Conservation (phyloP, 2,888 invertebrate species). For the Antheraea yamamai region DNA sequence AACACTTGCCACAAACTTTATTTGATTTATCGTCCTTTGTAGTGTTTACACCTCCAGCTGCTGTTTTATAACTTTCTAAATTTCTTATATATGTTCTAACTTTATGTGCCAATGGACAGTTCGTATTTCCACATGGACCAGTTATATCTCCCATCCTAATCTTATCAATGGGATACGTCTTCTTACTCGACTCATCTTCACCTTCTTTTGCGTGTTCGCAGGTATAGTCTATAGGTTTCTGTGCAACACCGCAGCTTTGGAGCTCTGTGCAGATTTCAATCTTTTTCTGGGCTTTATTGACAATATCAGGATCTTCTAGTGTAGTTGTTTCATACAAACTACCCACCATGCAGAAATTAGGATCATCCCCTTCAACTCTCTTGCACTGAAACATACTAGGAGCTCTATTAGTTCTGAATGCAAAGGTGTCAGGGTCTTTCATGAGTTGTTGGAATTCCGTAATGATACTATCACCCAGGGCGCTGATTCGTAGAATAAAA, state of each 20-base stretch:
- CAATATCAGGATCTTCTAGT: conserved; percentile 66
- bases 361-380: conserved; percentile 66
- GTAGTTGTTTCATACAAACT: conserved; percentile 71
- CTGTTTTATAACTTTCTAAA: conserved; percentile 61
- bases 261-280: conserved; percentile 71
- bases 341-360: conserved; percentile 72
- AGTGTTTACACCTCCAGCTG: conserved; percentile 41
- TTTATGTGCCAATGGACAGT: conserved; percentile 71
- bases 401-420: conserved; percentile 71
- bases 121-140: conserved; percentile 73
- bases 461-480: conserved; percentile 72
- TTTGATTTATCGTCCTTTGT: conserved; percentile 43
- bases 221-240: conserved; percentile 35
- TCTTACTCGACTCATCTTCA: conserved; percentile 37
- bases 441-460: conserved; percentile 73
- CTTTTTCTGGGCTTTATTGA: conserved; percentile 50
- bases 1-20: conserved; percentile 68
- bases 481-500: conserved; percentile 74
- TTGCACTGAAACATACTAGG: conserved; percentile 73
- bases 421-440: conserved; percentile 65
- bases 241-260: conserved; percentile 58
- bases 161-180: conserved; percentile 61
- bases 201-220: conserved; percentile 42
- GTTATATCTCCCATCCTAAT: conserved; percentile 75
- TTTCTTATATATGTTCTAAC: conserved; percentile 67